Percentiles rank a stretch among this genome's conserved stretches.
Conservation (phyloP, 2,113 vertebrate species). For the Neodon shergylaensis region DNA sequence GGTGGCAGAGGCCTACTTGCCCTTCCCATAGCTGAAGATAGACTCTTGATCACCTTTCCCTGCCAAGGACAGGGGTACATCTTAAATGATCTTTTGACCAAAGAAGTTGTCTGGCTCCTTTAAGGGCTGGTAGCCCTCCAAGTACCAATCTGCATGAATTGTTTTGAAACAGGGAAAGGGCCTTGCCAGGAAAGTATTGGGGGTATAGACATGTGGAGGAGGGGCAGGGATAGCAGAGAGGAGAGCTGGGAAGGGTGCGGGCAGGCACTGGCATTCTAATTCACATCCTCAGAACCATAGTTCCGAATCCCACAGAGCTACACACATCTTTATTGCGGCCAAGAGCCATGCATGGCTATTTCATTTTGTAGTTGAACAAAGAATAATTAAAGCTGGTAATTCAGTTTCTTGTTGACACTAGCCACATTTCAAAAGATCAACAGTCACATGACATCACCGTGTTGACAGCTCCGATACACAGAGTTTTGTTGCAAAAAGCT, state of each 20-base stretch:
- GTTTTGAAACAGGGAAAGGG: neutral
- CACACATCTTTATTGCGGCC: too few species aligned
- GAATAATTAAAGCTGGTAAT: neutral
- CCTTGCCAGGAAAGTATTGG: neutral
- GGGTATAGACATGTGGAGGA: neutral
- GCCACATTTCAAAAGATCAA: neutral
- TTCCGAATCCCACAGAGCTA: neutral
- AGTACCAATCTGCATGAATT: neutral
- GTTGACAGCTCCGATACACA: rapidly evolving
- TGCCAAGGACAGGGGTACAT: neutral
- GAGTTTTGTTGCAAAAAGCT: neutral
- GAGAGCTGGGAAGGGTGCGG: neutral
- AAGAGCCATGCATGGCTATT: neutral
- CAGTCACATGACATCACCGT: neutral
- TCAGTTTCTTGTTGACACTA: neutral
- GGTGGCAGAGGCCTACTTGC: neutral
- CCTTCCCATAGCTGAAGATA: neutral
- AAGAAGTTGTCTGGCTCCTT: neutral
- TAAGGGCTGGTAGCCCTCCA: neutral
- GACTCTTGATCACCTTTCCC: neutral
- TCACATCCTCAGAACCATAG: neutral
- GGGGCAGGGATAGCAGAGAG: too few species aligned
- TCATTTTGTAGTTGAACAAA: neutral
- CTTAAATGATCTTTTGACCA: neutral
- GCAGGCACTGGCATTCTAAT: too few species aligned